Percentiles rank a stretch among this genome's conserved stretches.
These are phyloP conservation scores for Trigoniulus corallinus DNA, from an alignment of 1,140 invertebrate species.

Conservation along the genomic window DNA sequence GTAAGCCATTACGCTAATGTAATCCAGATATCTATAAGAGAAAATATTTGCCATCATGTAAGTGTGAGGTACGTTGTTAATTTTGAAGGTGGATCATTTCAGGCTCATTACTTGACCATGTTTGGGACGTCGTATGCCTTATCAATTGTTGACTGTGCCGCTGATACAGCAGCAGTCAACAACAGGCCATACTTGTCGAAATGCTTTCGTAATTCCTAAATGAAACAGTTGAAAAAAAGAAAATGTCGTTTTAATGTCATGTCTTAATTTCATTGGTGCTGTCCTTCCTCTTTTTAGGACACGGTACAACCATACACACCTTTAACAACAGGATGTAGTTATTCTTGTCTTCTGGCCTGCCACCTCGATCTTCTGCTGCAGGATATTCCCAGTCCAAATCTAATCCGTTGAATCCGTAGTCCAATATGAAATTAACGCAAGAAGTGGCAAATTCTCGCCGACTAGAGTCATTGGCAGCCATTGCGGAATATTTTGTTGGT, in stretches of 20 bases:
- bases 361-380: conserved; percentile 44
- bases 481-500: conserved; percentile 53
- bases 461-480: conserved; percentile 38
- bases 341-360: conserved; percentile 43
- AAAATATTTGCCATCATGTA: too few species aligned
- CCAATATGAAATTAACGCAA: conserved; percentile 41
- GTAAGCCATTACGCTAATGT: conserved; percentile 75
- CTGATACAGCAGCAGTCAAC: conserved; percentile 55
- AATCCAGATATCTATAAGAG: conserved; percentile 53
- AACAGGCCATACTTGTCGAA: conserved; percentile 29
- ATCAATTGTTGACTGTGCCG: conserved; percentile 50
- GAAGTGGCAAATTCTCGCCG: conserved; percentile 45
- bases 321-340: conserved; percentile 58
- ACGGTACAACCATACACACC: too few species aligned
- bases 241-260: too few species aligned
- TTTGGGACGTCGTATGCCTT: conserved; percentile 54
- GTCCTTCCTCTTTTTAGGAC: too few species aligned
- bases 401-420: conserved; percentile 61
- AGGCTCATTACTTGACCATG: conserved; percentile 56
- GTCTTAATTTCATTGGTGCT: too few species aligned
- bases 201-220: not conserved
- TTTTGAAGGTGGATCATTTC: too few species aligned
- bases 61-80: too few species aligned
- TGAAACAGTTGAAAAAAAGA: too few species aligned
- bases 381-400: conserved; percentile 69